A percentile compares a stretch with the other conserved stretches of the same genome.
phyloP scores from a whole-genome alignment of 1,140 invertebrate genomes.

The Drosophila arizonae region DNA sequence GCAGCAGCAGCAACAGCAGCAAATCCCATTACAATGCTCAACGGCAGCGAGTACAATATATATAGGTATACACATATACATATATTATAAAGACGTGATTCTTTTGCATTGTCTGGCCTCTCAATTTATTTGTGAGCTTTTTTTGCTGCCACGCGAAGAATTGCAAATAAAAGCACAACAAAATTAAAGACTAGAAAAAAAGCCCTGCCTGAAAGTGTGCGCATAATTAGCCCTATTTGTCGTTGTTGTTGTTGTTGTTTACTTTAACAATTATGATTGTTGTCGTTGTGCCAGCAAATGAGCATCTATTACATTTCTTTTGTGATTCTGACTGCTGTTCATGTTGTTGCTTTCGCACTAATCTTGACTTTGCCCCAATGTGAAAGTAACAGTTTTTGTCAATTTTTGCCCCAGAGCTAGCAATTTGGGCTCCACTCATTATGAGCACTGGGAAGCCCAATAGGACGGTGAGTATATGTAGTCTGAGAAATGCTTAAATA shows the following conservation, averaged over 20 bases:
- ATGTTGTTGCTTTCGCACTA: conserved; percentile 41
- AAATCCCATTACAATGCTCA: conserved; percentile 50
- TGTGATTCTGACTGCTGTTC: conserved; percentile 40
- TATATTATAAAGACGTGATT: conserved; percentile 72
- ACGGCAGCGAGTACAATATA: conserved; percentile 30
- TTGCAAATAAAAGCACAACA: conserved; percentile 17
- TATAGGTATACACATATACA: no score
- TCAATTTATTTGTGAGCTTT: conserved; percentile 30
- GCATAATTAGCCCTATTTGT: conserved; percentile 77
- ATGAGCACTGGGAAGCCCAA: not conserved
- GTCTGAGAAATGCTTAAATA: not conserved
- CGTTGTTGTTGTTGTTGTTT: conserved; percentile 51
- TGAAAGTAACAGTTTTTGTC: conserved; percentile 72
- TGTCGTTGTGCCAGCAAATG: conserved; percentile 61
- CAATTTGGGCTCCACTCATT: conserved; percentile 15
- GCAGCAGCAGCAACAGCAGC: conserved; percentile 43
- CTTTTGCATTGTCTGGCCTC: conserved; percentile 64
- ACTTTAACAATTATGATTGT: conserved; percentile 23
- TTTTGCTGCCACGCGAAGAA: conserved; percentile 35
- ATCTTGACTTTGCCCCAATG: conserved; percentile 62
- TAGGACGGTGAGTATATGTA: not conserved
- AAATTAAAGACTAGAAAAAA: conserved; percentile 11
- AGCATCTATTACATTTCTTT: conserved; percentile 75
- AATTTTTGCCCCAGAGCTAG: conserved; percentile 20
- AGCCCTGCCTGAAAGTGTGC: conserved; percentile 63